Conservation (phyloP, 1,140 invertebrate genomes). For the Holcopasites calliopsidis region DNA sequence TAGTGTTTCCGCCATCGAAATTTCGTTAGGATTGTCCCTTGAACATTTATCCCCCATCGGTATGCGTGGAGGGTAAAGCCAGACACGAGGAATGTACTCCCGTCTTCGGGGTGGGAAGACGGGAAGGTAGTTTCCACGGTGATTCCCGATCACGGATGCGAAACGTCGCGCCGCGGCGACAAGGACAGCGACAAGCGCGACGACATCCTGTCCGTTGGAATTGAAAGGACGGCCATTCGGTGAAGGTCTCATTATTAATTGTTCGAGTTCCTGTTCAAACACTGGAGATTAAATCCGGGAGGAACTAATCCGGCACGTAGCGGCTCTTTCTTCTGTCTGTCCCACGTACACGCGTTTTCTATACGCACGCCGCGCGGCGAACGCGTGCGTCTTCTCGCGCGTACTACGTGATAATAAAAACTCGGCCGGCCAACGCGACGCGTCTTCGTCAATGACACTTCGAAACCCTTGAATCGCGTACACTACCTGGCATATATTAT, state of each 20-base stretch:
- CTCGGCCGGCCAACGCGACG: neutral
- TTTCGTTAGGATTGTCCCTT: too few species aligned
- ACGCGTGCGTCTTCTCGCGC: slow-evolving; percentile 15
- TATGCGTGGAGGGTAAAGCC: too few species aligned
- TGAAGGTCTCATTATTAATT: slow-evolving; percentile 74
- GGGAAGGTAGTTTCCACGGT: slow-evolving; percentile 35
- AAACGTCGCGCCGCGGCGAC: slow-evolving; percentile 31
- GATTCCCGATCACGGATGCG: slow-evolving; percentile 58
- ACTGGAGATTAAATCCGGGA: slow-evolving; percentile 73
- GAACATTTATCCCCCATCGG: too few species aligned
- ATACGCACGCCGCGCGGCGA: neutral
- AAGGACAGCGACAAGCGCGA: slow-evolving; percentile 30
- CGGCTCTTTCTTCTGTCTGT: slow-evolving; percentile 62
- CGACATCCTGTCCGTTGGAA: slow-evolving; percentile 73
- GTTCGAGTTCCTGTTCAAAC: slow-evolving; percentile 75
- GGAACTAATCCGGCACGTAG: slow-evolving; percentile 73
- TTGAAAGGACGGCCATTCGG: slow-evolving; percentile 66
- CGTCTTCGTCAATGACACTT: slow-evolving; percentile 38
- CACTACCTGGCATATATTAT: slow-evolving; percentile 11
- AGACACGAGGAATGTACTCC: neutral
- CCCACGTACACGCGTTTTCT: slow-evolving; percentile 26
- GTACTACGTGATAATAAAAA: neutral
- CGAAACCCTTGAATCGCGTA: slow-evolving; percentile 18
- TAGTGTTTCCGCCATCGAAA: too few species aligned
- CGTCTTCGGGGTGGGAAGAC: neutral